These are phyloP conservation scores for Trematomus loennbergii DNA, from an alignment of 2,113 vertebrate genomes.

Conservation along the genomic window DNA sequence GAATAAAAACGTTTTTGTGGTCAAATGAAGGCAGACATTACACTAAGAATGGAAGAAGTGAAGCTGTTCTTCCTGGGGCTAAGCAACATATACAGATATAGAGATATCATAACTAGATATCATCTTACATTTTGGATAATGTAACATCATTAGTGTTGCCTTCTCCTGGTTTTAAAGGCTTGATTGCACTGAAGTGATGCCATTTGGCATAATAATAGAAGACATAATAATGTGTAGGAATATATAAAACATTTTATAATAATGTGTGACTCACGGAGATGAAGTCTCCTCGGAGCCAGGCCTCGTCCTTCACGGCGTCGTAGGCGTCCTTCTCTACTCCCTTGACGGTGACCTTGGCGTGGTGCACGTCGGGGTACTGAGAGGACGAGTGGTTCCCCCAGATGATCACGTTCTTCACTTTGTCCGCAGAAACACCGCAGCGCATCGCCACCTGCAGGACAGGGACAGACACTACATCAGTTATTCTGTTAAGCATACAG, in stretches of 20 bases:
- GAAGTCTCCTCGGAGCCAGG: conserved; percentile 94
- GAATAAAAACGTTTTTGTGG: not conserved
- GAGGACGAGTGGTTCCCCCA: conserved; percentile 99
- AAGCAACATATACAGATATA: too few species aligned
- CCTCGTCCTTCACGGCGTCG: conserved; percentile 92
- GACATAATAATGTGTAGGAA: too few species aligned
- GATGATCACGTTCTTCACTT: conserved; percentile 97
- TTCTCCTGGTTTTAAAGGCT: too few species aligned
- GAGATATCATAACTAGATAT: too few species aligned
- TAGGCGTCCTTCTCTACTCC: conserved; percentile 88
- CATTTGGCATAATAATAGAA: too few species aligned
- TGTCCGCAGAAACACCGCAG: conserved; percentile 87
- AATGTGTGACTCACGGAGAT: conserved; percentile 87
- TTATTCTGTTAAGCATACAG: not conserved
- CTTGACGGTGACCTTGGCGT: conserved; percentile 87
- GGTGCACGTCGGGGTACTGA: conserved; percentile 96
- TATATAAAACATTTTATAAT: too few species aligned
- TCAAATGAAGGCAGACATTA: not conserved
- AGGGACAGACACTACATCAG: not conserved
- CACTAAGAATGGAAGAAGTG: not conserved
- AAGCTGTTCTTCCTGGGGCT: too few species aligned
- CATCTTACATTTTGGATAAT: too few species aligned
- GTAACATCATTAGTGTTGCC: not conserved
- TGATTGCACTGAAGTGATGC: too few species aligned
- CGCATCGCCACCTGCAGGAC: conserved; percentile 90